These are phyloP conservation scores for Proisotoma minuta DNA, from an alignment of 2,888 invertebrate genomes.

Conservation along the genomic window DNA sequence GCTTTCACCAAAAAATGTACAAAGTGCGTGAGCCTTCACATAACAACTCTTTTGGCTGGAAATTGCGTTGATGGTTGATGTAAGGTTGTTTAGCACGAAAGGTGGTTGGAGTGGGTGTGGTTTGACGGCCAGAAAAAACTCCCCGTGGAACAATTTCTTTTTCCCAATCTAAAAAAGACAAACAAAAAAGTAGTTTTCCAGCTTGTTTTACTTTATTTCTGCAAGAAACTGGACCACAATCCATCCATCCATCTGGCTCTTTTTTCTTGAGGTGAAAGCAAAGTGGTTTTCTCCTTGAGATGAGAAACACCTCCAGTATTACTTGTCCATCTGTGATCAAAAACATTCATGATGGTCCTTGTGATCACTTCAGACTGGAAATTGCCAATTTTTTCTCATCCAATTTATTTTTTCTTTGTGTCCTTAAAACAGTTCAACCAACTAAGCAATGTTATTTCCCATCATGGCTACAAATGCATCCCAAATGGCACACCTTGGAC, in stretches of 20 bases:
- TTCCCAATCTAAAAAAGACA: conserved; percentile 35
- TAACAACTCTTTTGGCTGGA: too few species aligned
- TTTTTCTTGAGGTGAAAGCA: background rate
- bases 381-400: background rate
- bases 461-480: conserved; percentile 74
- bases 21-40: too few species aligned
- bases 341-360: background rate
- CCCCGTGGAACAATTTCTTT: conserved; percentile 39
- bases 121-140: conserved; percentile 2
- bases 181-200: conserved; percentile 31
- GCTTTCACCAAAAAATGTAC: too few species aligned
- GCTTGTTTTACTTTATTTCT: background rate
- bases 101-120: background rate
- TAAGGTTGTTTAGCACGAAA: too few species aligned
- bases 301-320: background rate
- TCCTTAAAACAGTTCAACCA: conserved; percentile 25
- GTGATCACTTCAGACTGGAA: background rate
- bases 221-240: too few species aligned
- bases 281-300: background rate
- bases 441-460: conserved; percentile 76
- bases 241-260: too few species aligned
- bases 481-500: conserved; percentile 86
- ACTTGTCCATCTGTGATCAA: conserved; percentile 13
- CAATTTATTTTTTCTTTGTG: conserved; percentile 20
- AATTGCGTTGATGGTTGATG: too few species aligned